phyloP scores from a whole-genome alignment of 1,140 invertebrate species.

The Sipha flava region DNA sequence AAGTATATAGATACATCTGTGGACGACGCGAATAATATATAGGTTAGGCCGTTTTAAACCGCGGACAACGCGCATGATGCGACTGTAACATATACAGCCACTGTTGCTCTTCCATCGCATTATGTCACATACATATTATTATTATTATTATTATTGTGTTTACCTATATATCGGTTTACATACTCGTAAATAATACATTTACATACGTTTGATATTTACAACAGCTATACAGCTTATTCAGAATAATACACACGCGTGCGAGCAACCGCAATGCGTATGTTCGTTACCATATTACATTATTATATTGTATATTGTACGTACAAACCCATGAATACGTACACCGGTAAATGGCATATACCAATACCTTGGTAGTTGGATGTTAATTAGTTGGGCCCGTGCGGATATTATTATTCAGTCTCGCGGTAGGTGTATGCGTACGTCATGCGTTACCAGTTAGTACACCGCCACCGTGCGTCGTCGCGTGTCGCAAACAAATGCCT shows the following conservation, averaged over 20 bases:
- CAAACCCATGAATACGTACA: too few species aligned
- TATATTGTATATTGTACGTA: neutral
- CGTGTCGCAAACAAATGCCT: neutral
- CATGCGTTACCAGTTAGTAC: too few species aligned
- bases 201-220: neutral
- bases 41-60: constrained; percentile 32
- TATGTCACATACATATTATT: neutral
- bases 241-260: neutral
- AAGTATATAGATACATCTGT: too few species aligned
- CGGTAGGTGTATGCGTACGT: neutral
- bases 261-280: neutral
- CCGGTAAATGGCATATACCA: too few species aligned
- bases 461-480: neutral
- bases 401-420: neutral
- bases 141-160: neutral
- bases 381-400: neutral
- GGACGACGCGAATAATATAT: neutral
- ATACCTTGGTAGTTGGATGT: neutral
- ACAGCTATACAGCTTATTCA: neutral
- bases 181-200: too few species aligned
- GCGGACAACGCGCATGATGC: neutral
- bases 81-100: neutral
- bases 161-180: too few species aligned
- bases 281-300: too few species aligned
- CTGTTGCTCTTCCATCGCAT: neutral